These are phyloP conservation scores for Eupithecia inturbata DNA, from an alignment of 2,888 invertebrate species.

Conservation along the genomic window DNA sequence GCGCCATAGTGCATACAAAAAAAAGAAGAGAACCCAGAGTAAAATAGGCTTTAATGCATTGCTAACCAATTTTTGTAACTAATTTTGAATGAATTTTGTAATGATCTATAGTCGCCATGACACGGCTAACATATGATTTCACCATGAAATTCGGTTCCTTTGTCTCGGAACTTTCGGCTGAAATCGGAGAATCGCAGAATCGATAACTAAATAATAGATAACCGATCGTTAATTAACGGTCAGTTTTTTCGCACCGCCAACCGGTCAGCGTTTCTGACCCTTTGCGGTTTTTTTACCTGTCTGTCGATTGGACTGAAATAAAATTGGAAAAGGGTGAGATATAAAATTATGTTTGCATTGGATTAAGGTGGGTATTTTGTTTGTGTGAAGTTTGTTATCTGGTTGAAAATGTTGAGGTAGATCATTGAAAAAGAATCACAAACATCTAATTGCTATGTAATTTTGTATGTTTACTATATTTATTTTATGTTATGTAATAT, in stretches of 20 bases:
- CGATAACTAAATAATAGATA: background rate
- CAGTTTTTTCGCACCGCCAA: background rate
- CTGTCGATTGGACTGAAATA: background rate
- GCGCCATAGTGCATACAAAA: too few species aligned
- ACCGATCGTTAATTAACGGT: slow-evolving; percentile 3
- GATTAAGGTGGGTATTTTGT: background rate
- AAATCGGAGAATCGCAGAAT: background rate
- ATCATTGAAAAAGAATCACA: background rate
- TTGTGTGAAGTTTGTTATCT: background rate
- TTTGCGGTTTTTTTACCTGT: background rate
- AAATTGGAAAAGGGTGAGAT: slow-evolving; percentile 3
- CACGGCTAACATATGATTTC: background rate
- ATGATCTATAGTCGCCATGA: too few species aligned
- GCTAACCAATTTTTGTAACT: too few species aligned
- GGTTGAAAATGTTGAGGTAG: background rate
- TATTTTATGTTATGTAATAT: too few species aligned
- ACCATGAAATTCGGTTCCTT: background rate
- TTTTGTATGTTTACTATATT: too few species aligned
- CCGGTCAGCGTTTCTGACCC: slow-evolving; percentile 1
- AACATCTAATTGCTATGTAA: too few species aligned
- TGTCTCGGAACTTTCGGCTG: background rate
- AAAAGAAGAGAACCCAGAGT: too few species aligned
- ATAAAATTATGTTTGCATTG: background rate
- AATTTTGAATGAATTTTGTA: too few species aligned
- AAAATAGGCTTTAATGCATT: too few species aligned